Conservation (phyloP, 53 echinoderm and acorn worm genomes). For the Luidia sarsii region DNA sequence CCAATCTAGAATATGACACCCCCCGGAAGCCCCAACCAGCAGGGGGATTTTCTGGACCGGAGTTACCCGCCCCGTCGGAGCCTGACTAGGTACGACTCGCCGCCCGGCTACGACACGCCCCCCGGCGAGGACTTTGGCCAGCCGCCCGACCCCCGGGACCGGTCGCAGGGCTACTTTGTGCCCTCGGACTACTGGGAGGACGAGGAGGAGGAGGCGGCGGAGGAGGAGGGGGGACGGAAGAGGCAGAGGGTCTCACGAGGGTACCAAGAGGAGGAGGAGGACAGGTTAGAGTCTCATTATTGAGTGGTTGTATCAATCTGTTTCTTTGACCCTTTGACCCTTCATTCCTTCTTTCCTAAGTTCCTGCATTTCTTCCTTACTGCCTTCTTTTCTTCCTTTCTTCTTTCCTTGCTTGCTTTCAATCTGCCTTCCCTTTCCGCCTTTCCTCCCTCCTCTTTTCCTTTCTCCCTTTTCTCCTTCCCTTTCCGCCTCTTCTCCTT, state of each 20-base stretch:
- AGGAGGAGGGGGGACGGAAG: neutral
- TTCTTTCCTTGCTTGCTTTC: no score
- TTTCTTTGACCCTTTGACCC: no score
- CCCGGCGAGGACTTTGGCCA: conserved; percentile 30
- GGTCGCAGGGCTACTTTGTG: conserved; percentile 41
- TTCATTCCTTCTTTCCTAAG: no score
- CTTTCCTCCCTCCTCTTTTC: no score
- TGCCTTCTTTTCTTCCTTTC: no score
- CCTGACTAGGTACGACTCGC: conserved; percentile 25
- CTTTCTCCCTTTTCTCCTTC: no score
- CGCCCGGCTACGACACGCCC: conserved; percentile 38
- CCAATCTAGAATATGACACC: conserved; percentile 46
- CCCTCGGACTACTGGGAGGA: conserved; percentile 45
- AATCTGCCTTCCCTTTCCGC: no score
- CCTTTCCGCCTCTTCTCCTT: no score
- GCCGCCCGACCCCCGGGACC: conserved; percentile 2
- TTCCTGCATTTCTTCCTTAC: no score
- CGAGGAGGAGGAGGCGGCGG: conserved; percentile 27
- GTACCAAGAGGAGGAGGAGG: neutral
- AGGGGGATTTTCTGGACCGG: conserved; percentile 56
- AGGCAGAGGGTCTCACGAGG: neutral
- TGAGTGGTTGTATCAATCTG: no score
- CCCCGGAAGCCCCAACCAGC: conserved; percentile 30
- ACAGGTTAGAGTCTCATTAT: no score
- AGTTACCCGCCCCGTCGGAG: conserved; percentile 63